phyloP scores from a whole-genome alignment of 2,113 vertebrate species.

The Mobula hypostoma region DNA sequence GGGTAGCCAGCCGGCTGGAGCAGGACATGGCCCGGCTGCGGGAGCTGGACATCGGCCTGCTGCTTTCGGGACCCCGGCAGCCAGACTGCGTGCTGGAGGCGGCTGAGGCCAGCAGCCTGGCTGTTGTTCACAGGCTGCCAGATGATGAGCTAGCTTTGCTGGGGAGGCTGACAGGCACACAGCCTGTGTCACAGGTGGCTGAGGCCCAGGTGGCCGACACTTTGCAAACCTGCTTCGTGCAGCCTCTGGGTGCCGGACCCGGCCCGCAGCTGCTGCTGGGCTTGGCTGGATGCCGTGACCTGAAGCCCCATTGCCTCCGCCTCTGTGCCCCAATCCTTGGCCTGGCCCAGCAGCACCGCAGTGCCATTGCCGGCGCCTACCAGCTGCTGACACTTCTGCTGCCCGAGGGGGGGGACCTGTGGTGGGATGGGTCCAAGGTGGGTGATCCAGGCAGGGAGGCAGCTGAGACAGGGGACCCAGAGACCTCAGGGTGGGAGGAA shows the following conservation, averaged over 20 bases:
- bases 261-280: background rate
- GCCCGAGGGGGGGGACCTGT: background rate
- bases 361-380: background rate
- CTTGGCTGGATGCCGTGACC: background rate
- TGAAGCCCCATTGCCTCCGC: background rate
- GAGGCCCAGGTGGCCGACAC: background rate
- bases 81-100: background rate
- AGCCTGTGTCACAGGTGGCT: too few species aligned
- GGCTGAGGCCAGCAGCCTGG: background rate
- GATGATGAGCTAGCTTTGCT: background rate
- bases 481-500: background rate
- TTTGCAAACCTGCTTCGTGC: background rate
- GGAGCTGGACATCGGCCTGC: background rate
- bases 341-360: background rate
- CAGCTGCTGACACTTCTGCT: background rate
- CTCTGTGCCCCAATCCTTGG: background rate
- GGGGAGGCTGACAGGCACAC: background rate
- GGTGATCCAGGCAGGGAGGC: background rate
- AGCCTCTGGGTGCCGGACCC: background rate
- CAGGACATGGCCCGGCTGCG: background rate
- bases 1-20: too few species aligned
- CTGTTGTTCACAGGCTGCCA: slow-evolving; percentile 6
- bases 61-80: background rate
- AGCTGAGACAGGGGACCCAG: too few species aligned
- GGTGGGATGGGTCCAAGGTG: background rate